These are phyloP conservation scores for Leptopterna dolabrata DNA, from an alignment of 2,888 invertebrate species.

Conservation along the genomic window DNA sequence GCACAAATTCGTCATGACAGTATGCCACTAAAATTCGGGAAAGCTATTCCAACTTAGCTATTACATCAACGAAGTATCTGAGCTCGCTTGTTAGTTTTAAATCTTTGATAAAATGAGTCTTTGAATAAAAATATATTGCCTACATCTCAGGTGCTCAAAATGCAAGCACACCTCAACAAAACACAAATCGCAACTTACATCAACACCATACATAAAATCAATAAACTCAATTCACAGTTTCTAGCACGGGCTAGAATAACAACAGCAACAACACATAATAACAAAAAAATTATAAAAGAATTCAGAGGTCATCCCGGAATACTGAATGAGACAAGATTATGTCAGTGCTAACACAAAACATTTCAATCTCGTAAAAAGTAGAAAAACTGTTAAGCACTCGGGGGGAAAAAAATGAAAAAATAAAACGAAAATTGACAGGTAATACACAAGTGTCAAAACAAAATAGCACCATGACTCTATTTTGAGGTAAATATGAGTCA, in stretches of 20 bases:
- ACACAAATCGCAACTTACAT: slow-evolving; percentile 6
- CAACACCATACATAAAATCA: slow-evolving; percentile 42
- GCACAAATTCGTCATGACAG: slow-evolving; percentile 46
- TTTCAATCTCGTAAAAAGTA: background rate
- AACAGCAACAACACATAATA: slow-evolving; percentile 33
- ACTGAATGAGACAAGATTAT: slow-evolving; percentile 15
- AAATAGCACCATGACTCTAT: slow-evolving; percentile 42
- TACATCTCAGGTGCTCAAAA: background rate
- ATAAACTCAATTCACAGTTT: slow-evolving; percentile 49
- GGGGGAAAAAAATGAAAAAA: no score
- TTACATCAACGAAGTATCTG: background rate
- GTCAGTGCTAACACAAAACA: background rate
- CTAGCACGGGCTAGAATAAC: slow-evolving; percentile 44
- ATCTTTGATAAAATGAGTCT: slow-evolving; percentile 11
- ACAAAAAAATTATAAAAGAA: slow-evolving; percentile 15
- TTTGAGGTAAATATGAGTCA: slow-evolving; percentile 35
- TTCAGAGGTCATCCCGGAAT: slow-evolving; percentile 20
- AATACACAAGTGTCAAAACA: slow-evolving; percentile 3
- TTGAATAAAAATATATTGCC: slow-evolving; percentile 3
- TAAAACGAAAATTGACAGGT: no score
- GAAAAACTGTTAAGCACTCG: slow-evolving; percentile 8
- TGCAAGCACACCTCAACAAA: slow-evolving; percentile 20
- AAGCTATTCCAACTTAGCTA: background rate
- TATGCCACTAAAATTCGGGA: slow-evolving; percentile 23
- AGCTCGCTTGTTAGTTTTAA: background rate